Percentiles rank a stretch among this genome's conserved stretches.
These are phyloP conservation scores for Falcaria lacertinaria DNA, from an alignment of 2,888 invertebrate species.

Conservation along the genomic window DNA sequence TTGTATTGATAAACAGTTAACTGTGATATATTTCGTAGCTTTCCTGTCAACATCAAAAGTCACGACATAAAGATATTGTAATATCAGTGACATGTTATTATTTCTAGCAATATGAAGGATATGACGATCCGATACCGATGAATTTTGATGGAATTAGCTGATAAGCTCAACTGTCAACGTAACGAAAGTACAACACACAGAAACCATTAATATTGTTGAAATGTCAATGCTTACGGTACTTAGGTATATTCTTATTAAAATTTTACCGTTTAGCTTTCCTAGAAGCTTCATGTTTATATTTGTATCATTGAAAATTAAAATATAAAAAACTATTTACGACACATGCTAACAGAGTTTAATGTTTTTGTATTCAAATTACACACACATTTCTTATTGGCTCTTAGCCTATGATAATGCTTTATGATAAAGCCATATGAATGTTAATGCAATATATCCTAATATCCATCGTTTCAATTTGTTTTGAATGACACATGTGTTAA, in stretches of 20 bases:
- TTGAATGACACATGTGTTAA: neutral
- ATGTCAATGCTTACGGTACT: neutral
- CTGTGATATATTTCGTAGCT: neutral
- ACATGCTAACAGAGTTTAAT: too few relatives aligned
- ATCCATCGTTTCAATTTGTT: neutral
- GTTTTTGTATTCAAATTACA: too few relatives aligned
- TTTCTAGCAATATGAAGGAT: constrained; percentile 10
- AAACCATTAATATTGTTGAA: neutral
- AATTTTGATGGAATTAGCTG: constrained; percentile 14
- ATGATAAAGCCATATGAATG: neutral
- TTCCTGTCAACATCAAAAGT: neutral
- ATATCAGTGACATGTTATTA: neutral
- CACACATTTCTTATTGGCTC: too few relatives aligned
- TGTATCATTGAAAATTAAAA: too few relatives aligned
- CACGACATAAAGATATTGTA: neutral
- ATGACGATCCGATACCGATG: constrained; percentile 25
- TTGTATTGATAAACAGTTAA: too few relatives aligned
- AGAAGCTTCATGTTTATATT: too few relatives aligned
- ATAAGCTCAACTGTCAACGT: neutral
- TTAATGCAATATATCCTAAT: neutral
- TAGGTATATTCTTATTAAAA: neutral
- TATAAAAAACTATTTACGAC: too few relatives aligned
- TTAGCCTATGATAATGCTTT: too few relatives aligned
- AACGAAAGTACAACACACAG: neutral
- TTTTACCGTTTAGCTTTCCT: too few relatives aligned